Evolutionary conservation across 2,888 invertebrate genomes (phyloP).

Genomic region (Miltochrista miniata): DNA sequence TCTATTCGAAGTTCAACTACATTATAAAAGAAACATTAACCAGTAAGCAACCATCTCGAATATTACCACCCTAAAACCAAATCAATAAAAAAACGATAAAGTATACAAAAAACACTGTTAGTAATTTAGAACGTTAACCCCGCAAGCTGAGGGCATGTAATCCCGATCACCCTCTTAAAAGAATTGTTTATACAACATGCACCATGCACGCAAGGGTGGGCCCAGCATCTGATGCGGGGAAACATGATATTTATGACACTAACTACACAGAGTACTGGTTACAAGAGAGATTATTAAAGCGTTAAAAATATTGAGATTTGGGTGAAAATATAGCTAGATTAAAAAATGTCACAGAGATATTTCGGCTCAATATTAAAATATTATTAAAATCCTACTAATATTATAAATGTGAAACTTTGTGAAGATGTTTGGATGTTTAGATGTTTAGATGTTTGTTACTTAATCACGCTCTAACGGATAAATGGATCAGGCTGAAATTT

Average conservation of each 20-base stretch:
- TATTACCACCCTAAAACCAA: constrained; percentile 6
- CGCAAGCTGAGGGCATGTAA: constrained; percentile 8
- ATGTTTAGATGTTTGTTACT: no score
- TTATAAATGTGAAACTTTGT: no score
- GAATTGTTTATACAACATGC: constrained; percentile 47
- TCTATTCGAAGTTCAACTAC: no score
- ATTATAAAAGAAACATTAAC: no score
- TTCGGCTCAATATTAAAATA: no score
- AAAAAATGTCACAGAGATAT: no score
- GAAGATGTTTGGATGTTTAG: no score
- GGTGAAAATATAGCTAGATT: background rate
- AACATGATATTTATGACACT: constrained; percentile 47
- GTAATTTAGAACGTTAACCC: constrained; percentile 28
- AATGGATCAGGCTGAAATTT: no score
- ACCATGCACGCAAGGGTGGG: constrained; percentile 17
- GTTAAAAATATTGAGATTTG: background rate
- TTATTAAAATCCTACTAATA: no score
- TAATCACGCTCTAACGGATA: no score
- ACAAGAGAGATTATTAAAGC: constrained; percentile 5
- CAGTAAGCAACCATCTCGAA: background rate
- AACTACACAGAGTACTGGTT: constrained; percentile 24
- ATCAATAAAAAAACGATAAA: constrained; percentile 18
- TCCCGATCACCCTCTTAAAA: constrained; percentile 25
- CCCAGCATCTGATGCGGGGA: constrained; percentile 47
- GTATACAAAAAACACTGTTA: constrained; percentile 23